Percentiles rank a stretch among this genome's conserved stretches.
phyloP scores from a whole-genome alignment of 2,888 invertebrate species.

The Deroplatys truncata region DNA sequence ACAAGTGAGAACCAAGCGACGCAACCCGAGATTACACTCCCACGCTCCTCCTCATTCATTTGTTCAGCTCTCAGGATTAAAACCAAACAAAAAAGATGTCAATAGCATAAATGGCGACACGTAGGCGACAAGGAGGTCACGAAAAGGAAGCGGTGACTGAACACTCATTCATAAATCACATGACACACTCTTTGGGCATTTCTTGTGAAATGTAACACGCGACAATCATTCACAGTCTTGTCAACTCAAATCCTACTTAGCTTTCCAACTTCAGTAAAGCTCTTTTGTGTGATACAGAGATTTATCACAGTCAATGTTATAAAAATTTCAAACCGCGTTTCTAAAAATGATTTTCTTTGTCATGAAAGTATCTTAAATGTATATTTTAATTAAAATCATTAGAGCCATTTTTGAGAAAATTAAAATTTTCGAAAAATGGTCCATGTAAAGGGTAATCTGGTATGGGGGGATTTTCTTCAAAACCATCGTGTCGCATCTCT shows the following conservation, averaged over 20 bases:
- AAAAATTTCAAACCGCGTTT: too few relatives aligned
- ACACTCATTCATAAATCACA: neutral
- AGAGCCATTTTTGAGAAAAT: too few relatives aligned
- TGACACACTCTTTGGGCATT: neutral
- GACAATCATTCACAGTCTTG: neutral
- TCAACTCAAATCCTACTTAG: neutral
- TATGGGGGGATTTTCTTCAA: too few relatives aligned
- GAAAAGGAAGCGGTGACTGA: neutral
- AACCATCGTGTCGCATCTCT: too few relatives aligned
- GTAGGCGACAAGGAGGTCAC: neutral
- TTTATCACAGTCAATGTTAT: too few relatives aligned
- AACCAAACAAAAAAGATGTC: neutral
- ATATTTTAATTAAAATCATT: too few relatives aligned
- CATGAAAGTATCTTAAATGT: too few relatives aligned
- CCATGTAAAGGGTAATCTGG: too few relatives aligned
- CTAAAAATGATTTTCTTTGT: too few relatives aligned
- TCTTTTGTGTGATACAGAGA: too few relatives aligned
- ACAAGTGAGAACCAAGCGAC: neutral
- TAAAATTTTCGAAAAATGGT: too few relatives aligned
- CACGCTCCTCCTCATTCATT: neutral
- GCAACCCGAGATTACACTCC: neutral
- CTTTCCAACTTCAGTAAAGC: neutral
- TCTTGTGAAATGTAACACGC: neutral
- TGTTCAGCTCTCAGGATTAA: neutral
- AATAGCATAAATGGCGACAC: neutral